Base-by-base conservation (phyloP, 2,888 invertebrate genomes). In the Oxytorus armatus region DNA sequence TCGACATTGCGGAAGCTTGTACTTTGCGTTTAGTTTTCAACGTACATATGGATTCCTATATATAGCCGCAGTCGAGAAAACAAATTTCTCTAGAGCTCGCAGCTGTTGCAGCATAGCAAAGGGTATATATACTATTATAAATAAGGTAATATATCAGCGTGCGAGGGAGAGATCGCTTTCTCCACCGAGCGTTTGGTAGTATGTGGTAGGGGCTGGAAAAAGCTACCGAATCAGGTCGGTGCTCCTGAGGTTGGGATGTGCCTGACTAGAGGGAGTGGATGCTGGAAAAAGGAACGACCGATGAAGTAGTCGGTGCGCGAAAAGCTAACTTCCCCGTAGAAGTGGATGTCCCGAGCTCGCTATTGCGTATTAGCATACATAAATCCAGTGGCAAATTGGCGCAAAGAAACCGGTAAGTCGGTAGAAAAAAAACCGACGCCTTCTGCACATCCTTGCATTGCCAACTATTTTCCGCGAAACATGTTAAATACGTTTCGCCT, bases 311-410 rank as follows among this genome's bases (percentile, higher is more conserved):
- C 55, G 47, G 47, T 44, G 36, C 55, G 66, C 65, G 59, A 61
- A 69, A 68, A 66, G 57, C 65, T 29, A 74, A 68, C 68, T 59
- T 39, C 47, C 47, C 42, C n/a, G 21, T 23, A 63, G 33, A 55
- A 63, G 55, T 51, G 51, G 68, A 55, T 66, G 51, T 39, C 49
- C 21, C 23, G 23, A 59, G 29, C 42, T n/a, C 23, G 61, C 69
- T 16, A 69, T 61, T 68, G 49, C 68, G 51, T 53, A 77, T 82
- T 77, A 79, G 77, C 76, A 69, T 77, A 77, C 66, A 79, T 68
- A 79, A 82, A 77, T 77, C 73, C 44, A 68, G 25, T 42, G 51
- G 29, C 42, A 42, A 81, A 82, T 79, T 82, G 82, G 77, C 44
- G 76, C 68, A 44, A 73, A 68, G 68, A 61, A 66, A 69, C 36